A percentile compares a stretch with the other conserved stretches of the same genome.
phyloP scores from a whole-genome alignment of 2,888 invertebrate species.

The Drosophila mercatorum region DNA sequence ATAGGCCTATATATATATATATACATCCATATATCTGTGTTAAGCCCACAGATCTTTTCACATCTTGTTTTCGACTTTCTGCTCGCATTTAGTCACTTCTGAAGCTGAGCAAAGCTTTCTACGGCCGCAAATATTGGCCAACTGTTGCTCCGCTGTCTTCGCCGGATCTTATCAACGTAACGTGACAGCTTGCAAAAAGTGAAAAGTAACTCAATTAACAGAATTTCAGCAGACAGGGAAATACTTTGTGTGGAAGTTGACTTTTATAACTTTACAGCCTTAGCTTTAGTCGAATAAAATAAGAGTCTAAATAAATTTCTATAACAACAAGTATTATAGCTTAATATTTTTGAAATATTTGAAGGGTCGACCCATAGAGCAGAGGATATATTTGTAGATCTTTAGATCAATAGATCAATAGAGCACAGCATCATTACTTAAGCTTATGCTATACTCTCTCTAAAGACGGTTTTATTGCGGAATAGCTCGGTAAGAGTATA shows the following conservation, averaged over 20 bases:
- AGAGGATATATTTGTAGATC: too few relatives aligned
- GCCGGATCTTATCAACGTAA: constrained; percentile 22
- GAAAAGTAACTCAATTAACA: constrained; percentile 28
- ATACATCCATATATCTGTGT: neutral
- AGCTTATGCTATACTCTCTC: too few relatives aligned
- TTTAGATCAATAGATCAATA: too few relatives aligned
- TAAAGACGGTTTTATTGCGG: too few relatives aligned
- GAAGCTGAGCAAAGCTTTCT: constrained; percentile 20
- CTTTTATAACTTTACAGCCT: neutral
- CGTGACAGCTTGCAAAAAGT: constrained; percentile 1
- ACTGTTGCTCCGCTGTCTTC: constrained; percentile 13
- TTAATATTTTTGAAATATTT: too few relatives aligned
- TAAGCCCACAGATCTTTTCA: constrained; percentile 1
- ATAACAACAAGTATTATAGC: too few relatives aligned
- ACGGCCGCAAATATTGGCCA: constrained; percentile 32
- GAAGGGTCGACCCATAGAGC: too few relatives aligned
- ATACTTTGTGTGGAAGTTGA: neutral
- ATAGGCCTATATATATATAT: neutral
- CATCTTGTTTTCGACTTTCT: constrained; percentile 15
- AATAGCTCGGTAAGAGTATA: too few relatives aligned
- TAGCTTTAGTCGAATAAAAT: neutral
- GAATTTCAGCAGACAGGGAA: neutral
- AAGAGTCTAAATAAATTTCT: too few relatives aligned
- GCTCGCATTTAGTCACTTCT: constrained; percentile 47
- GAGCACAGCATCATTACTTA: too few relatives aligned